Conservation (phyloP, 2,888 invertebrate genomes). For the Pinctada fucata region DNA sequence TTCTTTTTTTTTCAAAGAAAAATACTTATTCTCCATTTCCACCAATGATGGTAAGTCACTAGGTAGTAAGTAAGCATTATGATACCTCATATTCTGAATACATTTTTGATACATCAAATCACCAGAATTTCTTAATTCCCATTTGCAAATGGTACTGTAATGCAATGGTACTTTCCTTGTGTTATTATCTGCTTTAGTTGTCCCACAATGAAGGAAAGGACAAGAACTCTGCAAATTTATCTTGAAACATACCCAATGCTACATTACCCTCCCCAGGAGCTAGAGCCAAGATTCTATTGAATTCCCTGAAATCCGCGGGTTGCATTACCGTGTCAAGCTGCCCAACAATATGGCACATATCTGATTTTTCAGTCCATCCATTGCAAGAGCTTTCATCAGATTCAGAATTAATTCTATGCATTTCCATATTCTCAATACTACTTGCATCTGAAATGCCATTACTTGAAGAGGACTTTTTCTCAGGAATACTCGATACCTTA, state of each 20-base stretch:
- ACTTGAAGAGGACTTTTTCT: too few species aligned
- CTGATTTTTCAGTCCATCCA: conserved; percentile 36
- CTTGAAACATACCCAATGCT: conserved; percentile 35
- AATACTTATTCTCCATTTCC: too few species aligned
- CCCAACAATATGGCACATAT: conserved; percentile 26
- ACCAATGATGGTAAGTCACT: neutral
- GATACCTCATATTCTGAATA: neutral
- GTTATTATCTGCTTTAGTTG: conserved; percentile 20
- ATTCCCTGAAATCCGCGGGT: conserved; percentile 35
- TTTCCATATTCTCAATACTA: too few species aligned
- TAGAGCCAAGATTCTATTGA: conserved; percentile 29
- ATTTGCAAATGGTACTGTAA: conserved; percentile 39
- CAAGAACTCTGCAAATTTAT: conserved; percentile 30
- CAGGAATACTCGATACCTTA: too few species aligned
- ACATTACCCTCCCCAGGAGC: conserved; percentile 39
- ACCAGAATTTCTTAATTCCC: conserved; percentile 35
- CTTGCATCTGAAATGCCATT: too few species aligned
- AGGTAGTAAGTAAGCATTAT: neutral
- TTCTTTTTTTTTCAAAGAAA: too few species aligned
- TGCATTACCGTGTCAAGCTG: conserved; percentile 38
- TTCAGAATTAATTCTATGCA: neutral
- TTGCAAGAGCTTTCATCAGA: conserved; percentile 6
- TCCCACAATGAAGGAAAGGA: conserved; percentile 38
- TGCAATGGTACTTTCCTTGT: conserved; percentile 25
- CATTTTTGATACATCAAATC: neutral